These are phyloP conservation scores for Keiferia lycopersicella DNA, from an alignment of 2,888 invertebrate species.

Conservation along the genomic window DNA sequence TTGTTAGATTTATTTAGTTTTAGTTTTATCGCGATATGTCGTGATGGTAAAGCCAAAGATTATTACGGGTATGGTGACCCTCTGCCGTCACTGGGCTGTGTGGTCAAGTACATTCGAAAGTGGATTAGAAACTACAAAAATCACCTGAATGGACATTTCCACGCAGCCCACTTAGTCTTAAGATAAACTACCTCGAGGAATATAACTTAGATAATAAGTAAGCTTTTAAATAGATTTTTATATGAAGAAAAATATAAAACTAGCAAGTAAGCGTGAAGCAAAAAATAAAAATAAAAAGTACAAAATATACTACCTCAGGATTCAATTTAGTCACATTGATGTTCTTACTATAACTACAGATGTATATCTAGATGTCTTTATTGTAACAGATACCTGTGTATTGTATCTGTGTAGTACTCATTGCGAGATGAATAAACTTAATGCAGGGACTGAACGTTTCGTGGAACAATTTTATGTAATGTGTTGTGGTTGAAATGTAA, in stretches of 20 bases:
- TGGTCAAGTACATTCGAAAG: conserved; percentile 52
- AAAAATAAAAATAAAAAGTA: conserved; percentile 72
- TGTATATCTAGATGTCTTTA: conserved; percentile 44
- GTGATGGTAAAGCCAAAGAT: conserved; percentile 82
- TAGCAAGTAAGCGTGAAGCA: conserved; percentile 63
- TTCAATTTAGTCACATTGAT: conserved; percentile 66
- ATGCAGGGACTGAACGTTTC: conserved; percentile 40
- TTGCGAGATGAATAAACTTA: conserved; percentile 36
- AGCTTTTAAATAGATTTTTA: conserved; percentile 79
- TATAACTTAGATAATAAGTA: conserved; percentile 70
- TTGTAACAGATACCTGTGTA: conserved; percentile 39
- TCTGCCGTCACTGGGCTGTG: conserved; percentile 77
- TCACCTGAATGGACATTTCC: conserved; percentile 46
- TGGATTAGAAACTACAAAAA: conserved; percentile 31
- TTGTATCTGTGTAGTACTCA: conserved; percentile 35
- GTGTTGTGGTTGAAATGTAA: conserved; percentile 36
- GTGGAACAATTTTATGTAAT: conserved; percentile 41
- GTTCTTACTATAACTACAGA: conserved; percentile 48
- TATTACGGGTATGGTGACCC: conserved; percentile 82
- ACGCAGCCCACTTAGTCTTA: conserved; percentile 64
- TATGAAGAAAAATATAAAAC: conserved; percentile 73
- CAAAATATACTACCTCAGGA: conserved; percentile 81
- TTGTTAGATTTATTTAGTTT: conserved; percentile 49
- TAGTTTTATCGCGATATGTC: conserved; percentile 74
- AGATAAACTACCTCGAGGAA: conserved; percentile 81